Base-by-base conservation (phyloP, 2,888 invertebrate species). In the Catotricha subobsoleta region DNA sequence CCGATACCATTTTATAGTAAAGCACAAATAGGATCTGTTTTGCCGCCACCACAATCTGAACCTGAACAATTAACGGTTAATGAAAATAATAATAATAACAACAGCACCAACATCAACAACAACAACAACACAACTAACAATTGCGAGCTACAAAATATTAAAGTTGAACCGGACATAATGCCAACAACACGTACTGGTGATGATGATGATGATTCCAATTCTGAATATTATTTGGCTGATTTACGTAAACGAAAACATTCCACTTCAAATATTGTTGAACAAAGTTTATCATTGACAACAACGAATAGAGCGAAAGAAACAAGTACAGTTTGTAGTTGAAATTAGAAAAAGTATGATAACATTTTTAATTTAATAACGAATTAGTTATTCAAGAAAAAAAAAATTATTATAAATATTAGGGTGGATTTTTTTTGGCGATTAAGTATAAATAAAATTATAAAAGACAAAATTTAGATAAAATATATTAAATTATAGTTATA, bases 131-230 rank as follows among this genome's bases (percentile, higher is more conserved):
- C 30, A 19, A 39, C 25, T 20, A 33, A 39, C 13, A 23, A 28
- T 10, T 36, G 28, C 13, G 23, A 33, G 19, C 16, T 31, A 19
- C 37, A 42, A 36, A 42, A 42, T 35, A 45, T 45, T 10, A 45
- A 45, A 43, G 39, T 45, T 25, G 45, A 45, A 29, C 45, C 45
- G 10, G 45, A 45, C 20, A 36, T 42, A 9, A 13, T 42, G 23
- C 21, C 36, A 36, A 36, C 36, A 25, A 15, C 36, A 25, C 15
- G 21, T 25, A 23, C 20, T n/a, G 34, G 21, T 20, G 29, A 30
- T 3, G 25, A 39, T 3, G 39, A 39, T 6, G 30, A 30, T 39
- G 19, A 19, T 13, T 21, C 19, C 6, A 23, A 21, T 23, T 16
- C 20, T 3, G 31, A 39, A n/a, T 39, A 39, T n/a, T 39, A 28